phyloP scores from a whole-genome alignment of 2,113 vertebrate species.

The Tupaia tana region DNA sequence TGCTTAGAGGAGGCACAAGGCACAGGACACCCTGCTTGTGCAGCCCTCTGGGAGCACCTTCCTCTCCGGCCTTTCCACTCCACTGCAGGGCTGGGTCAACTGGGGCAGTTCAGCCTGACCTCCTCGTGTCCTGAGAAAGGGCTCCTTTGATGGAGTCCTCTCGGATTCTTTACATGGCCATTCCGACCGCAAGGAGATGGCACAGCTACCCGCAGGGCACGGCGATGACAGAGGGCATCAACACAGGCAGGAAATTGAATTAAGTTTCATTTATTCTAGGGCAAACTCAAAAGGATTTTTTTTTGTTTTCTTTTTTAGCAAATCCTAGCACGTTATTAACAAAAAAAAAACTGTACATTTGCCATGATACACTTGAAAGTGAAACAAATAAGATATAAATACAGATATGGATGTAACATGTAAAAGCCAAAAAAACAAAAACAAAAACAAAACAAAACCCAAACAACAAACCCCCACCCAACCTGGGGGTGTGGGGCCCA shows the following conservation, averaged over 20 bases:
- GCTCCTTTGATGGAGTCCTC: accelerated
- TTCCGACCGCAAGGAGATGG: background rate
- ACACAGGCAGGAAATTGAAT: conserved; percentile 60
- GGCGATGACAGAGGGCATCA: background rate
- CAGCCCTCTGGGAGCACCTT: background rate
- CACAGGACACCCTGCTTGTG: accelerated
- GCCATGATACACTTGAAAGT: conserved; percentile 92
- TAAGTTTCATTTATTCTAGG: conserved; percentile 91
- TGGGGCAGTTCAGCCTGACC: accelerated
- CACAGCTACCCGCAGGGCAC: accelerated
- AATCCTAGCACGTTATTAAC: conserved; percentile 97
- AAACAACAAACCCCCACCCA: conserved; percentile 57
- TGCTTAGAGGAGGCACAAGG: background rate
- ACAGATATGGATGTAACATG: conserved; percentile 94
- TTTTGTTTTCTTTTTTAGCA: conserved; percentile 91
- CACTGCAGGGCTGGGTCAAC: background rate
- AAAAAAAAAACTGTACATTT: conserved; percentile 95
- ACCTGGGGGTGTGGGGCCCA: conserved; percentile 79
- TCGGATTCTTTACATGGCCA: accelerated
- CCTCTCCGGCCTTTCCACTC: accelerated
- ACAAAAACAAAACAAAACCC: conserved; percentile 79
- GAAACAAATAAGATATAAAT: conserved; percentile 96
- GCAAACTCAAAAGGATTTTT: conserved; percentile 92
- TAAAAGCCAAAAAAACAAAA: conserved; percentile 81
- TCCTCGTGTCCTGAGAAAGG: background rate